Percentiles rank a stretch among this genome's conserved stretches.
Evolutionary conservation across 2,888 invertebrate species (phyloP).

Genomic region (Protodeltote pygarga): DNA sequence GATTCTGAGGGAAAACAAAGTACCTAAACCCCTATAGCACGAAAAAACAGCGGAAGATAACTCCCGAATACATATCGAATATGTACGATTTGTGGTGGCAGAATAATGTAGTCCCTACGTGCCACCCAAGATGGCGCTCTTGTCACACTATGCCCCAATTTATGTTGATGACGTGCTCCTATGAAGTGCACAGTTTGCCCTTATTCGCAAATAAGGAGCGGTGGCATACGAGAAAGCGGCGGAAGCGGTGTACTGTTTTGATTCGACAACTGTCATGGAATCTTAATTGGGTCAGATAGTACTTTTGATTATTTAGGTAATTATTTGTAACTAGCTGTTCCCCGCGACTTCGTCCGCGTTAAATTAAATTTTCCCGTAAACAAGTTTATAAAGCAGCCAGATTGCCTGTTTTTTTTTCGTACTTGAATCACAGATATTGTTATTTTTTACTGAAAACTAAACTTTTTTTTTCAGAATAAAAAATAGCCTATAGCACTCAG

Average conservation of each 20-base stretch:
- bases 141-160: conserved; percentile 54
- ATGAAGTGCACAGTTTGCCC: conserved; percentile 37
- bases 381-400: too few relatives aligned
- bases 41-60: conserved; percentile 33
- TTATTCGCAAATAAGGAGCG: conserved; percentile 26
- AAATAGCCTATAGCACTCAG: too few relatives aligned
- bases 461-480: too few relatives aligned
- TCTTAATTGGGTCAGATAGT: not conserved
- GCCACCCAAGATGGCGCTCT: conserved; percentile 37
- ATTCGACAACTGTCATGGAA: not conserved
- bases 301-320: not conserved
- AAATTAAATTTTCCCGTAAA: too few relatives aligned
- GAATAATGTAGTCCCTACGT: conserved; percentile 49
- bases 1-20: too few relatives aligned
- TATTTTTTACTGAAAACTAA: too few relatives aligned
- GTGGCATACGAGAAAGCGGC: conserved; percentile 3
- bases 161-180: conserved; percentile 59
- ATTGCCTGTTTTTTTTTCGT: too few relatives aligned
- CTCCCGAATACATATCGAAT: conserved; percentile 38
- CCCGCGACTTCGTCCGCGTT: too few relatives aligned
- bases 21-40: conserved; percentile 25
- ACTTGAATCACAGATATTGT: too few relatives aligned
- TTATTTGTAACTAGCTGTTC: too few relatives aligned
- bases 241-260: not conserved
- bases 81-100: conserved; percentile 48